Conservation (phyloP, 2,113 vertebrate species). For the Saccopteryx leptura region DNA sequence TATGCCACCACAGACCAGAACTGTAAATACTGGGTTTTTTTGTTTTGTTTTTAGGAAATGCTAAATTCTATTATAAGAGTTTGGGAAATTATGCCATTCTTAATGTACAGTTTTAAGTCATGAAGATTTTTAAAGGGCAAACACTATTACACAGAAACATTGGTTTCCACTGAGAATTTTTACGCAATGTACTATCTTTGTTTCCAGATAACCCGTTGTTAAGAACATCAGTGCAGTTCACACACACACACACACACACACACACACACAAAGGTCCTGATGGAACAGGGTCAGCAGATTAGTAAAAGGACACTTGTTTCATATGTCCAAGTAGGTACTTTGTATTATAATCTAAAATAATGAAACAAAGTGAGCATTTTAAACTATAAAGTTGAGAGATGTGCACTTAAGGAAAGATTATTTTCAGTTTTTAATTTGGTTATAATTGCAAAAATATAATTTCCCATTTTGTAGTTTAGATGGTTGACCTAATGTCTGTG, state of each 20-base stretch:
- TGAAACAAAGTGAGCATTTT: background rate
- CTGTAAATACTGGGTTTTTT: too few species aligned
- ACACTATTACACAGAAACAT: background rate
- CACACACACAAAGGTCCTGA: background rate
- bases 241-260: background rate
- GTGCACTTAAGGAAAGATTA: background rate
- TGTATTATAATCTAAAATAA: background rate
- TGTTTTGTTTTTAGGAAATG: background rate
- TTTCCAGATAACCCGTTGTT: background rate
- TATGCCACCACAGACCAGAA: too few species aligned
- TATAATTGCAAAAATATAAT: background rate
- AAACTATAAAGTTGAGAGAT: background rate
- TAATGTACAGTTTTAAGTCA: background rate
- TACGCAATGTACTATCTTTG: background rate
- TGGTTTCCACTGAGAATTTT: background rate
- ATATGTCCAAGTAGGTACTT: background rate
- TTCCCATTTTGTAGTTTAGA: background rate
- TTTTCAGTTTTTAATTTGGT: constrained; percentile 27
- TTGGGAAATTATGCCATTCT: background rate
- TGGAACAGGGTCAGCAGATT: background rate
- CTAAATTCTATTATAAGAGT: background rate
- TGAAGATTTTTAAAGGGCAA: background rate
- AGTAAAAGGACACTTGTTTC: background rate
- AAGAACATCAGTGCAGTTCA: background rate
- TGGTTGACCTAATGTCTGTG: background rate